A percentile compares a stretch with the other conserved stretches of the same genome.
Conservation (phyloP, 1,140 invertebrate species). For the Papilio dardanus region DNA sequence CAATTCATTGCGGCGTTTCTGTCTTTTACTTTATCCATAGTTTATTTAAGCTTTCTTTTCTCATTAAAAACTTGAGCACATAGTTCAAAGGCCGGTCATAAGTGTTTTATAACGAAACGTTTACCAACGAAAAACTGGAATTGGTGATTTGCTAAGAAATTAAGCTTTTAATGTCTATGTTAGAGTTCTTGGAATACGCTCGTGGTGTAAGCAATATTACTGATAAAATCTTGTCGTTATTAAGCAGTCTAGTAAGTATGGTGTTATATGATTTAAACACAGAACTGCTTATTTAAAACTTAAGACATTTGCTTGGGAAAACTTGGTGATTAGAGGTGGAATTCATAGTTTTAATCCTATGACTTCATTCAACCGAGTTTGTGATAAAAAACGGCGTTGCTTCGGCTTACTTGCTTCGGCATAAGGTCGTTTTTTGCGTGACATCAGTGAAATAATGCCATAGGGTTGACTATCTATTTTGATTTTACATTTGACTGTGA, state of each 20-base stretch:
- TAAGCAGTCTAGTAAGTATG: not conserved
- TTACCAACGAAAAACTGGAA: constrained; percentile 16
- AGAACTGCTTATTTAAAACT: not conserved
- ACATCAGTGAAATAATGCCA: no score
- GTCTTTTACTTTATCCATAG: not conserved
- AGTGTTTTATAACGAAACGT: not conserved
- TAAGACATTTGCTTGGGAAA: not conserved
- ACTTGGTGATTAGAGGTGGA: not conserved
- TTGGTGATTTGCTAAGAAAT: constrained; percentile 7
- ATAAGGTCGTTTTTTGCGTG: no score
- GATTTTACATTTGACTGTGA: not conserved
- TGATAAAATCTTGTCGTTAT: constrained; percentile 11
- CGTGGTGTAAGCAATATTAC: not conserved
- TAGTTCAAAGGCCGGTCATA: not conserved
- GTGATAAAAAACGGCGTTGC: no score
- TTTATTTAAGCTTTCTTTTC: constrained; percentile 16
- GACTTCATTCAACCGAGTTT: no score
- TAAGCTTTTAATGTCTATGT: constrained; percentile 11
- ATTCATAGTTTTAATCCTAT: no score
- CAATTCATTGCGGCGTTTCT: not conserved
- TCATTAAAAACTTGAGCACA: constrained; percentile 12
- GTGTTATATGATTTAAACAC: not conserved
- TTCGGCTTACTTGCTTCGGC: no score
- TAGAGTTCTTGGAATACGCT: not conserved
- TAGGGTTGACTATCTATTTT: no score